Percentiles rank a stretch among this genome's conserved stretches.
These are phyloP conservation scores for Pluvianellus socialis DNA, from an alignment of 2,113 vertebrate species.

Conservation along the genomic window DNA sequence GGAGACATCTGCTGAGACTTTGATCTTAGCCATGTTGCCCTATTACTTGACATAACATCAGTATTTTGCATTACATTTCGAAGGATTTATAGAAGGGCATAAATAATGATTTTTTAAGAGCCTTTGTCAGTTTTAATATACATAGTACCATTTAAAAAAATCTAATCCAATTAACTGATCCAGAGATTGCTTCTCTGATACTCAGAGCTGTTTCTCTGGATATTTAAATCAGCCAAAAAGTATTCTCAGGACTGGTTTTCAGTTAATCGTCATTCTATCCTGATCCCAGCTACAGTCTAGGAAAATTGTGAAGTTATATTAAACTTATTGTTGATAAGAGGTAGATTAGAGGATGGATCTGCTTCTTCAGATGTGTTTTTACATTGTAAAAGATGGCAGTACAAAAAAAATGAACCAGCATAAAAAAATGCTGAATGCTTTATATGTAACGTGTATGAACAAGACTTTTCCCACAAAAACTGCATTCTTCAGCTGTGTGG, in stretches of 20 bases:
- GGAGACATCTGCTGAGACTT: conserved; percentile 1
- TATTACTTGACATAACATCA: background rate
- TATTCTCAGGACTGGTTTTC: background rate
- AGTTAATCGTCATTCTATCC: background rate
- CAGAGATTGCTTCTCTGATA: background rate
- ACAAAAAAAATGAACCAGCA: background rate
- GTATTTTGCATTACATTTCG: background rate
- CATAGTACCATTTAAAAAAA: background rate
- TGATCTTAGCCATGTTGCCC: background rate
- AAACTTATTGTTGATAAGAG: background rate
- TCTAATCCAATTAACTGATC: background rate
- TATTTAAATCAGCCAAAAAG: background rate
- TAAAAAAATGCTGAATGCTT: background rate
- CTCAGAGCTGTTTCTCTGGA: background rate
- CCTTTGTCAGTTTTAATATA: conserved; percentile 13
- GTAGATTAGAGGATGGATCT: background rate
- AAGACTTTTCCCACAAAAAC: background rate
- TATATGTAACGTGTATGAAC: background rate
- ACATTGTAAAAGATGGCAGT: background rate
- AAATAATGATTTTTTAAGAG: conserved; percentile 17
- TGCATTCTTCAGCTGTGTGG: background rate
- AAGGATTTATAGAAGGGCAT: background rate
- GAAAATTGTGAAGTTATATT: background rate
- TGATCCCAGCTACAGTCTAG: background rate
- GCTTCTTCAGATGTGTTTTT: background rate